Evolutionary conservation across 2,113 vertebrate genomes (phyloP).

Genomic region (Microtus oregoni): DNA sequence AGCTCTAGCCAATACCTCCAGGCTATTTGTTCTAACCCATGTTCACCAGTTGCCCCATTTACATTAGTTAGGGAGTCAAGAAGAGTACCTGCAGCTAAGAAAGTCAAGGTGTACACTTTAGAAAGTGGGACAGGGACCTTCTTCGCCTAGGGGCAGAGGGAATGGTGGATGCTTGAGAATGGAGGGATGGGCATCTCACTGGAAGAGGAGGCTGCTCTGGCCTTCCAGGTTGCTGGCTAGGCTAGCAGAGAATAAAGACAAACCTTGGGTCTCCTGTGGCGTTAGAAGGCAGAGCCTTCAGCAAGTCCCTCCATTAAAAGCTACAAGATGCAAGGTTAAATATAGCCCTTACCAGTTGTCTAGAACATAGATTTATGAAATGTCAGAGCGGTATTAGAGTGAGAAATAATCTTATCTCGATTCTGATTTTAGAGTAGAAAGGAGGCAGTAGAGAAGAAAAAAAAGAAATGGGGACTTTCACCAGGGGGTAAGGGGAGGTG

Average conservation of each 20-base stretch:
- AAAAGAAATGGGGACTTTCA: conserved; percentile 51
- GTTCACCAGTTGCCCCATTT: background rate
- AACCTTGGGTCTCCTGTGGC: conserved; percentile 54
- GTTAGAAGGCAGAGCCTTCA: conserved; percentile 62
- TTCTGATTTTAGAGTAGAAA: conserved; percentile 73
- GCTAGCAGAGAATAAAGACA: conserved; percentile 66
- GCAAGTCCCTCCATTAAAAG: conserved; percentile 72
- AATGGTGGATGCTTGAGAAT: background rate
- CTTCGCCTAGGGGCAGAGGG: background rate
- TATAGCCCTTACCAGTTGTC: conserved; percentile 78
- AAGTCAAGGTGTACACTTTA: background rate
- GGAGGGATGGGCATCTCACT: background rate
- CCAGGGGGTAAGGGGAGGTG: background rate
- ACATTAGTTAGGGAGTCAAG: background rate
- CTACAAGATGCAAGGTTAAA: conserved; percentile 75
- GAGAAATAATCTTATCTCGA: conserved; percentile 69
- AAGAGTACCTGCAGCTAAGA: conserved; percentile 32
- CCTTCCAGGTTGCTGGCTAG: background rate
- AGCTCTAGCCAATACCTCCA: background rate
- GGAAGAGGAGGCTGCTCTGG: conserved; percentile 1
- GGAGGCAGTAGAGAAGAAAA: conserved; percentile 59
- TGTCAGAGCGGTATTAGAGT: conserved; percentile 65
- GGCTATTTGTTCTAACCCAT: background rate
- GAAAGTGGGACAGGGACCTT: background rate
- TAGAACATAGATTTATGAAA: conserved; percentile 79